Conservation (phyloP, 2,113 vertebrate genomes). For the Hydropotes inermis region DNA sequence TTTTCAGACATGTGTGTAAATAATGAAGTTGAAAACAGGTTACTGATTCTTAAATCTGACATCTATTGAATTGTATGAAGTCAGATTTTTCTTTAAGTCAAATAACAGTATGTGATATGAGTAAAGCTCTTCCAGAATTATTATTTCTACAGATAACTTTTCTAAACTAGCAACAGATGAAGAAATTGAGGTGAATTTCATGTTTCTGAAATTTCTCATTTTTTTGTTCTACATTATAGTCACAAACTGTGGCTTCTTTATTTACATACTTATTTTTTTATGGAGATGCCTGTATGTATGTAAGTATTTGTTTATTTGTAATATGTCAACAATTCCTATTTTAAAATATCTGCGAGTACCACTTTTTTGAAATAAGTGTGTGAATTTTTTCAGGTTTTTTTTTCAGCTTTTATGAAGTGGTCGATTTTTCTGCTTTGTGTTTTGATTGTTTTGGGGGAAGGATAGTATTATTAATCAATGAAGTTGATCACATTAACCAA, state of each 20-base stretch:
- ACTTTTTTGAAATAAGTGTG: neutral
- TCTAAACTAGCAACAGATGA: neutral
- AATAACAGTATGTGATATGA: neutral
- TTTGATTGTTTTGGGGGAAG: neutral
- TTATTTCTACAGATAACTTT: neutral
- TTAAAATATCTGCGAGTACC: neutral
- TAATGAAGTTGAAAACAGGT: neutral
- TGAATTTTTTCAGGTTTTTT: neutral
- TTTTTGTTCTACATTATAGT: neutral
- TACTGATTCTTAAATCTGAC: neutral
- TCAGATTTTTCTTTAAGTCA: neutral
- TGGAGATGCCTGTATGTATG: neutral
- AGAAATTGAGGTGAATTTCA: neutral
- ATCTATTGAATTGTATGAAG: neutral
- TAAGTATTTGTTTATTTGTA: neutral
- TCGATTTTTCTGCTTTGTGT: neutral
- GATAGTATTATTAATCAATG: neutral
- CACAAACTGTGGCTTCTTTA: neutral
- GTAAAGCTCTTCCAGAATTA: neutral
- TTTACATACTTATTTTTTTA: neutral
- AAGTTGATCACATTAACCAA: slow-evolving; percentile 11
- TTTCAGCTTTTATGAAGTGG: neutral
- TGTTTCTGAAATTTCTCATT: neutral
- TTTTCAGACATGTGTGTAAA: neutral
- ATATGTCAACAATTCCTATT: neutral